Evolutionary conservation across 1,140 invertebrate species (phyloP), one percentile per base, ranked within the genome.

Genomic region (Myzus persicae): DNA sequence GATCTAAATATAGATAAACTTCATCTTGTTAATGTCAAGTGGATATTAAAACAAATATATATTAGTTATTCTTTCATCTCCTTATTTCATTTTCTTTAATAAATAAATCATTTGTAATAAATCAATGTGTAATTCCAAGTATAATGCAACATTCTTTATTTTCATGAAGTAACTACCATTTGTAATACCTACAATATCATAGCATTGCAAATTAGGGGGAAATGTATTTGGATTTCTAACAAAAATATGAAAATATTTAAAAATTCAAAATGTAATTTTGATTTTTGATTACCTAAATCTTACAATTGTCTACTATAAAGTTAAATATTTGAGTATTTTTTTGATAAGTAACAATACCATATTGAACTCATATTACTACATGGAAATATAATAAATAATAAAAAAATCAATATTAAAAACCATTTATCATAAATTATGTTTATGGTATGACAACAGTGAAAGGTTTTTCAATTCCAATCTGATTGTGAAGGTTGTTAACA

Each of bases 391-490:
- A 87, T 24, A n/a, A 87, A 31, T n/a, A 87, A 36, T 87, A 46
- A 20, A 48, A 87, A 87, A 26, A 93, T 93, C 67, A 82, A 82
- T 81, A 81, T 82, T 42, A 82, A 48, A 91, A 46, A 26, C 82
- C n/a, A 84, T 81, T 42, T 40, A 93, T 84, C n/a, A 91, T 46
- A 76, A 91, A 82, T 48, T 46, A 24, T 26, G 26, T 48, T 38
- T 84, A 26, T 46, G 48, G 4, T 22, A 36, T 48, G 18, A 48
- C 38, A 84, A 46, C 38, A 85, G 76, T 93, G 48, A 82, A 85
- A 82, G 38, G 44, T 93, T 93, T 82, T 54, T 84, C 26, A 85
- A 82, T 82, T 85, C 44, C 76, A 54, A 40, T 89, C 31, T 89
- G 36, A 38, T 84, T 84, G 31, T 92, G 46, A 48, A 85, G n/a